Evolutionary conservation across 2,888 invertebrate genomes (phyloP), one percentile per base, ranked within the genome.

Genomic region (Neuroscelio doddi): DNA sequence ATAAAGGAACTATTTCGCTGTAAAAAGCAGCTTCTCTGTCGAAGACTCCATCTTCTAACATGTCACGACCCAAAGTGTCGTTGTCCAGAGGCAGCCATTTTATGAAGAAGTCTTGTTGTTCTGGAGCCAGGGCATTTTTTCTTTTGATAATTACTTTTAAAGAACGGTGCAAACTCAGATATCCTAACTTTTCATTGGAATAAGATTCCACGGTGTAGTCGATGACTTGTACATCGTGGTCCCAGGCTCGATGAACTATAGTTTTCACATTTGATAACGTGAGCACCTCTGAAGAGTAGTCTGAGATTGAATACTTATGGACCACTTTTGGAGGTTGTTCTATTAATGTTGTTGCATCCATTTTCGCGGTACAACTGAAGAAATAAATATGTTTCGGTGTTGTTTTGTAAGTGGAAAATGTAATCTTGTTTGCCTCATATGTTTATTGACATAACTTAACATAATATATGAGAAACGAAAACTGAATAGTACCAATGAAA

Each of bases 71-170:
- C 72, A 87, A 87, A 8, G 82, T 76, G 0, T 75, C 74, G 42
- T 88, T 84, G 9, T 85, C 85, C 55, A 82, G 82, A 0, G 91
- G 90, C 49, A 89, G 81, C 4, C 87, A 85, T 78, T 91, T 91
- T 0, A 89, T 82, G 72, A 91, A 91, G 62, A 89, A 87, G 14
- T 76, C 77, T 0, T 84, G 32, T 0, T 17, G 63, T 10, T 72
- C 45, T 0, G 17, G 32, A 1, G 52, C 58, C 1, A 38, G 10
- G 5, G 24, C 27, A 4, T 16, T 41, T 21, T 52, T 65, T 1
- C 36, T 64, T 9, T 57, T 46, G 0, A 63, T 46, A 1, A 57
- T 68, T 3, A 81, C 68, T 3, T 34, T 47, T 0, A 82, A 59
- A 10, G 68, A 70, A 5, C 69, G 61, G 53, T 82, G 79, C 1